Base-by-base conservation (phyloP, 2,888 invertebrate genomes). In the Ochropacha duplaris region DNA sequence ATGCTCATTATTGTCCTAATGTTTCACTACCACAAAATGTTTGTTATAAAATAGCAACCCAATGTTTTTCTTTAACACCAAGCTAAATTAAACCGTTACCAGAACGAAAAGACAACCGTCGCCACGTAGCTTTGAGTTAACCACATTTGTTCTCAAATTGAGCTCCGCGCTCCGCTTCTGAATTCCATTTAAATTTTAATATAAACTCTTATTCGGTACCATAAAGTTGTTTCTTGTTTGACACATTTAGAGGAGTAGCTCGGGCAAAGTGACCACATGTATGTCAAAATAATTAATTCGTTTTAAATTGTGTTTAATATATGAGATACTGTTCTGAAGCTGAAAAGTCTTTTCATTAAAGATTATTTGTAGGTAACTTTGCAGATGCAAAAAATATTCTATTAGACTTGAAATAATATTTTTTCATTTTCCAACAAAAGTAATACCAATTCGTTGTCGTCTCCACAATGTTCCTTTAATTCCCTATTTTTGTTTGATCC, bases 401-500 rank as follows among this genome's bases (percentile, higher is more conserved):
- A 49, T 58, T 39, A 12, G 54, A 54, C 50, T 55, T 52, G 36
- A 44, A 64, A 71, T 59, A 71, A 66, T 54, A 71, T 62, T 64
- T 69, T 57, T 66, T 63, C 64, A 39, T 62, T 71, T 69, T 66
- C 60, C 57, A 62, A 62, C 69, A 66, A 64, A 71, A 61, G 62
- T 66, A 66, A 69, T 69, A 69, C n/a, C n/a, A n/a, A n/a, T 69
- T 68, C 60, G 57, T 69, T 31, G 59, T 59, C 57, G 54, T 62
- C 65, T 61, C 59, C 64, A 28, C 62, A 59, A 60, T 62, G 59
- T 64, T 60, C 60, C 31, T 58, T 64, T 69, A 71, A 69, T 67
- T 70, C 68, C 9, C 54, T 58, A 60, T 68, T 60, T 61, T 64
- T 69, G 65, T 72, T 72, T 69, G 70, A 72, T 63, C 65, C 59